Evolutionary conservation across 2,888 invertebrate genomes (phyloP), one percentile per base, ranked within the genome.

Genomic region (Slavum lentiscoides): DNA sequence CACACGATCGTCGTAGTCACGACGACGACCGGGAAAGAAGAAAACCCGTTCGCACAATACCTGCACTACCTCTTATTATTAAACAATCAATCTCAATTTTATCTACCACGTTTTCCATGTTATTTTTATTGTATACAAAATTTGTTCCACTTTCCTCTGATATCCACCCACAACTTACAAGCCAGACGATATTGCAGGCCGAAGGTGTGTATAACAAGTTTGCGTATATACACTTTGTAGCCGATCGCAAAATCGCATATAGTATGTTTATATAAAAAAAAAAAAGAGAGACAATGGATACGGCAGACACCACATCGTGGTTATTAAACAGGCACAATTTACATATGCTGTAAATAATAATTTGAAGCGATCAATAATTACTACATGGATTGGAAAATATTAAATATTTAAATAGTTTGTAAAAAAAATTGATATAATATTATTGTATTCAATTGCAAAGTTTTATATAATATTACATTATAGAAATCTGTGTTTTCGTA

Each of bases 71-170:
- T 30, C 30, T 30, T 30, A 30, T 77, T 77, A 69, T 62, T 69
- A 62, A 69, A 69, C 61, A 69, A 77, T 77, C 76, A 77, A 77
- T 77, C 76, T 69, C 59, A 77, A 77, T 77, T 77, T 62, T 67
- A 67, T 75, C 75, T 75, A 75, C 75, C 66, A 75, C 58, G 75
- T 59, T 67, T 66, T 58, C 55, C 39, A 67, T 75, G 58, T 75
- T 67, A 58, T 75, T 75, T 75, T 43, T 67, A 67, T 75, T 67
- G 75, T 75, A 75, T 75, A 67, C 58, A 67, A 75, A 75, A 75
- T 75, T 43, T 75, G 67, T 43, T 59, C 67, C 58, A 75, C 67
- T 67, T 75, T 58, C 58, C 11, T 23, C 30, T 17, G 58, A 66
- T 67, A 67, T 39, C 55, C 66, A n/a, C 67, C 75, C 67, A 75